Percentiles rank a stretch among this genome's conserved stretches.
Evolutionary conservation across 2,113 vertebrate species (phyloP).

Genomic region (human (Homo sapiens)): DNA sequence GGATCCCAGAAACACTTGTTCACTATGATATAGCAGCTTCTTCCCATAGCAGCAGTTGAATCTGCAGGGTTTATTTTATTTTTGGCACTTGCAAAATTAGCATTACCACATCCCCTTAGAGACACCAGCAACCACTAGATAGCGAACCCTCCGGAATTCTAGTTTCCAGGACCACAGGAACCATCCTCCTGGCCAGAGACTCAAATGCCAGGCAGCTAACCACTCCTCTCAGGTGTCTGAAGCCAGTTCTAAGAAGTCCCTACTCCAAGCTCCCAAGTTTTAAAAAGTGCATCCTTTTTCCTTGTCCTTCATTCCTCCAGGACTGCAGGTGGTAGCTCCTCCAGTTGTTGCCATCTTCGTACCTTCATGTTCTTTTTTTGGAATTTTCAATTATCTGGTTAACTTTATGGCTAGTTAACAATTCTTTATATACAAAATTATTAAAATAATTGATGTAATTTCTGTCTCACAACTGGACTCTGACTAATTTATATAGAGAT

Average conservation of each 20-base stretch:
- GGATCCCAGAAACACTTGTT: not conserved
- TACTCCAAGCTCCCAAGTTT: not conserved
- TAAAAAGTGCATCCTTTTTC: not conserved
- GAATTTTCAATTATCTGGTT: not conserved
- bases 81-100: not conserved
- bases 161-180: no score
- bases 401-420: not conserved
- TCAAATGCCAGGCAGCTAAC: not conserved
- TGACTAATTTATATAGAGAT: not conserved
- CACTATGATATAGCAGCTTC: not conserved
- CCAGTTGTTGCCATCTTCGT: not conserved
- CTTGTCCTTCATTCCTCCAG: not conserved
- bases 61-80: not conserved
- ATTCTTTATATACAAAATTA: not conserved
- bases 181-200: not conserved
- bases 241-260: not conserved
- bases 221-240: not conserved
- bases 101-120: rapidly evolving
- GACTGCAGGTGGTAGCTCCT: not conserved
- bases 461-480: not conserved
- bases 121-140: not conserved
- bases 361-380: not conserved
- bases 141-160: not conserved
- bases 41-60: not conserved
- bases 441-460: not conserved